Base-by-base conservation (phyloP, 2,797 vertebrate genomes). In the Sitta carolinensis region DNA sequence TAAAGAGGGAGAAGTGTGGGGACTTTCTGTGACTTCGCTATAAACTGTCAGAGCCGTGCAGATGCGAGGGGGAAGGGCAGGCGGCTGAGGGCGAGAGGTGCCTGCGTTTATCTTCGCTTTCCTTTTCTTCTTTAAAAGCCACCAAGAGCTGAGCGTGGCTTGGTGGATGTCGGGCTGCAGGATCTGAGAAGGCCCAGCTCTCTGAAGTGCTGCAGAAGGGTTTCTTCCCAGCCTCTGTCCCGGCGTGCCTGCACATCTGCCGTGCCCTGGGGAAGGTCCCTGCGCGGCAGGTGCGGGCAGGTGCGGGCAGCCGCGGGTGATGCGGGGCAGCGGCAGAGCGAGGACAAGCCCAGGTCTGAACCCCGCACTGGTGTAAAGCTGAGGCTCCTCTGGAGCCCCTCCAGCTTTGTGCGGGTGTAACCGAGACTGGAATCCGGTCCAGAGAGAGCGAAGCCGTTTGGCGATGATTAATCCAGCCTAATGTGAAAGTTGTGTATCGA, bases 401-500 rank as follows among this genome's bases (percentile, higher is more conserved):
- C 91, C 96, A 96, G 95, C 91, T 94, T 51, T 42, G 83, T 79
- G 91, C 91, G 91, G 94, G 94, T 96, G 93, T 82, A 96, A 91
- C 87, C 82, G 95, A 88, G 94, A 73, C 91, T 95, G 95, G 96
- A 95, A 94, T 42, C 84, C 0, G 19, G 69, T 95, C 96, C 94
- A 94, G 95, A 69, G 94, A 90, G 94, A 90, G 94, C 4, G 38
- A 91, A 91, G 91, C 92, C 2, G 18, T 90, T 96, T 59, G 15
- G 85, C 0, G 59, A 58, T 94, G 95, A 96, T 94, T 96, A 95
- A 95, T 79, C 36, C 36, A 91, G 93, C 57, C 75, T 94, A 93
- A 96, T 93, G 92, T 11, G 52, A 96, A 94, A 96, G 89, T 94
- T 94, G 66, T 76, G 93, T 93, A 94, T 93, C 95, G 54, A 93